phyloP scores from a whole-genome alignment of 2,113 vertebrate genomes.

The Triplophysa rosa region DNA sequence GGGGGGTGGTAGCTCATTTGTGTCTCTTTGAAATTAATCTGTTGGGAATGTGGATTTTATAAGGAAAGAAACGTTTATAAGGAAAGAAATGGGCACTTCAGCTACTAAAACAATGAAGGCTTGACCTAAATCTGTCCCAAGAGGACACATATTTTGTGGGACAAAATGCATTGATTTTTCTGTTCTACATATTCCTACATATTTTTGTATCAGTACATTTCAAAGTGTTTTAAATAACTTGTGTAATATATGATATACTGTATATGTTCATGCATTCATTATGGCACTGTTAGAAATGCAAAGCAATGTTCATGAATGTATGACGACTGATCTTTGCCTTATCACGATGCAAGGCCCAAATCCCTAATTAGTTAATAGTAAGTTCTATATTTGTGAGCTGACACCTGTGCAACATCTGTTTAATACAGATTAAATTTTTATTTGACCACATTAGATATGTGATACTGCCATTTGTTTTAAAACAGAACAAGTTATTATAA shows the following conservation, averaged over 20 bases:
- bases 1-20: background rate
- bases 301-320: background rate
- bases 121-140: background rate
- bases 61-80: background rate
- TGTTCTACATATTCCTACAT: constrained; percentile 7
- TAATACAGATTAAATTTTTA: too few species aligned
- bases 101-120: background rate
- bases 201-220: constrained; percentile 14
- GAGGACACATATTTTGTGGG: too few species aligned
- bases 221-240: constrained; percentile 29
- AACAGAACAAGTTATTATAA: background rate
- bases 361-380: background rate
- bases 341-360: background rate
- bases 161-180: constrained; percentile 11
- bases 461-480: background rate
- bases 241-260: constrained; percentile 4
- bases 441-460: too few species aligned
- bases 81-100: background rate
- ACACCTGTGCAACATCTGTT: background rate
- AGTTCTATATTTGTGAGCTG: background rate
- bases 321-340: background rate
- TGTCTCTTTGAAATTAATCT: constrained; percentile 13
- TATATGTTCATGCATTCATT: background rate
- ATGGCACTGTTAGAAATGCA: constrained; percentile 1
- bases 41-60: background rate